Evolutionary conservation across 1,140 invertebrate species (phyloP).

Genomic region (Lepidurus couesii): DNA sequence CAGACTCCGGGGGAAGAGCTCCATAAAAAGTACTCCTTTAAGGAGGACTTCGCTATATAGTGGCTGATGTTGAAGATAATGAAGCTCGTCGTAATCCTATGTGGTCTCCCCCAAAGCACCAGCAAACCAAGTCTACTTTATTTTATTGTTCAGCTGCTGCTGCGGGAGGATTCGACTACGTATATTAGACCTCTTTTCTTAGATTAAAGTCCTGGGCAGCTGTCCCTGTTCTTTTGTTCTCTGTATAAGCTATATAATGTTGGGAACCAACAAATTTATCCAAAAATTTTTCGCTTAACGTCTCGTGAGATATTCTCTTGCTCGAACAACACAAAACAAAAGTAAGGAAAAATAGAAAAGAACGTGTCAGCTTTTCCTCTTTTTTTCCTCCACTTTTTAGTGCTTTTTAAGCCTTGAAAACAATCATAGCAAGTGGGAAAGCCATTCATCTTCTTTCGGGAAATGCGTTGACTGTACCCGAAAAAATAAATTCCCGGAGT

Average conservation of each 20-base stretch:
- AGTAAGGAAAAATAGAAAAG: background rate
- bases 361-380: background rate
- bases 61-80: constrained; percentile 1
- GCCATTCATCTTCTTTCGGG: background rate
- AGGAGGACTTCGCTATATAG: background rate
- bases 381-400: background rate
- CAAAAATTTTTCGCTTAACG: too few relatives aligned
- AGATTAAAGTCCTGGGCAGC: background rate
- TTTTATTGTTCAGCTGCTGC: background rate
- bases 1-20: background rate
- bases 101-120: background rate
- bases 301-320: too few relatives aligned
- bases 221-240: background rate
- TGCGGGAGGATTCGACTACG: background rate
- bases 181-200: background rate
- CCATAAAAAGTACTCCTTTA: background rate
- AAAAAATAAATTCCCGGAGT: background rate
- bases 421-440: background rate
- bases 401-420: background rate
- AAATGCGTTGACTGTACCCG: background rate
- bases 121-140: background rate
- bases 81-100: background rate
- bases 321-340: too few relatives aligned
- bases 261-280: too few relatives aligned
- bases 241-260: too few relatives aligned